Evolutionary conservation across 2,888 invertebrate genomes (phyloP).

Genomic region (Trissolcus brochymenae): DNA sequence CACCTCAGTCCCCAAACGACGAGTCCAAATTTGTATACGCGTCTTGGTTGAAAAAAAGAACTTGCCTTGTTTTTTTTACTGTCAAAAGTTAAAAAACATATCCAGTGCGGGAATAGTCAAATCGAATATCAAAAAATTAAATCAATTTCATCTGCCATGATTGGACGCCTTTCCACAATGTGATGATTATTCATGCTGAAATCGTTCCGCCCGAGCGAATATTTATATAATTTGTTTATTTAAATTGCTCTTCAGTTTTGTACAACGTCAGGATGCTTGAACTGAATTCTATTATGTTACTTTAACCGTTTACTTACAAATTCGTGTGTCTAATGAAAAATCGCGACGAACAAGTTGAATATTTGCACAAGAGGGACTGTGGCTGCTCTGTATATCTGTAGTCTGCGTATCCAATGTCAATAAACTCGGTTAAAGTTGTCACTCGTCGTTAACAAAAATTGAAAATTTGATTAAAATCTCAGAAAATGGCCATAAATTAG

Average conservation of each 20-base stretch:
- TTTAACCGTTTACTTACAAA: slow-evolving; percentile 71
- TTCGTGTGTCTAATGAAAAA: slow-evolving; percentile 62
- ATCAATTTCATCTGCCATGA: slow-evolving; percentile 75
- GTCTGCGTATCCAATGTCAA: background rate
- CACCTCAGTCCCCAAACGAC: background rate
- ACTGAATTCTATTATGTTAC: slow-evolving; percentile 74
- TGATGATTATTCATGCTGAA: slow-evolving; percentile 76
- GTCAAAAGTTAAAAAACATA: background rate
- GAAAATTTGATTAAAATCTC: no score
- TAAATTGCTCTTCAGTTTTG: slow-evolving; percentile 69
- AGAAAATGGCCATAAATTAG: no score
- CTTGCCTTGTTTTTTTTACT: background rate
- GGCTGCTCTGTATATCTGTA: slow-evolving; percentile 2
- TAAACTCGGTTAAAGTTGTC: background rate
- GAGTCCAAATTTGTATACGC: background rate
- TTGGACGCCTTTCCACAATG: slow-evolving; percentile 68
- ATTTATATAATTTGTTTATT: slow-evolving; percentile 77
- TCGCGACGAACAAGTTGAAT: slow-evolving; percentile 45
- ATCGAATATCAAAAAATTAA: slow-evolving; percentile 76
- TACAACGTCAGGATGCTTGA: slow-evolving; percentile 65
- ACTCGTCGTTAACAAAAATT: no score
- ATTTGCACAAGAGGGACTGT: slow-evolving; percentile 22
- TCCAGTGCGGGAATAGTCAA: slow-evolving; percentile 70
- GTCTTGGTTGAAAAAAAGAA: background rate
- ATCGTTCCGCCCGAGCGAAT: slow-evolving; percentile 73